Percentiles rank a stretch among this genome's conserved stretches.
Conservation (phyloP, 1,140 invertebrate species). For the Manduca sexta region DNA sequence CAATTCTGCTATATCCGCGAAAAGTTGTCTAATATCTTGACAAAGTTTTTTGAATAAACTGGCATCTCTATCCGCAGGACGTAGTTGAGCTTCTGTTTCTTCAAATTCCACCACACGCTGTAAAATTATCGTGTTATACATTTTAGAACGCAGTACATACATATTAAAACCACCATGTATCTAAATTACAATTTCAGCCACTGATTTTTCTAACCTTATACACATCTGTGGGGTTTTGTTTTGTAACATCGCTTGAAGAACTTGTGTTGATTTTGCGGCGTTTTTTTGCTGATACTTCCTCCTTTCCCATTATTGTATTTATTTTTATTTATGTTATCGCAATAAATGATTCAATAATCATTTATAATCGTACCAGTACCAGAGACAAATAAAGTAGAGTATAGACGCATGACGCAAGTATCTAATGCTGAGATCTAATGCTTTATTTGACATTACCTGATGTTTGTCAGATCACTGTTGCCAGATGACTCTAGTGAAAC, state of each 20-base stretch:
- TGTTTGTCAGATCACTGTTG: no score
- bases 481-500: no score
- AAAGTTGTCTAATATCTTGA: slow-evolving; percentile 77
- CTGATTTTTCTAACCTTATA: slow-evolving; percentile 47
- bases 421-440: no score
- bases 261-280: slow-evolving; percentile 54
- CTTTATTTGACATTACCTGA: no score
- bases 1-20: slow-evolving; percentile 78
- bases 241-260: slow-evolving; percentile 36
- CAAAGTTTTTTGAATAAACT: slow-evolving; percentile 80
- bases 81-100: slow-evolving; percentile 80
- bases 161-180: no score
- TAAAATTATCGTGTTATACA: slow-evolving; percentile 26
- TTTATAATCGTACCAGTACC: no score
- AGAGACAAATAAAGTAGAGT: no score
- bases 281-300: slow-evolving; percentile 55
- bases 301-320: slow-evolving; percentile 49
- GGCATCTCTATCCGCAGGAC: slow-evolving; percentile 80
- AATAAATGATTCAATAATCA: not conserved
- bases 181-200: no score
- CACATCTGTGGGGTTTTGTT: slow-evolving; percentile 48
- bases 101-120: slow-evolving; percentile 81
- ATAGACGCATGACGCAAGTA: no score
- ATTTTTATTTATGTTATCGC: not conserved
- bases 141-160: not conserved